These are phyloP conservation scores for Gobionotothen gibberifrons DNA, from an alignment of 2,797 vertebrate species.

Conservation along the genomic window DNA sequence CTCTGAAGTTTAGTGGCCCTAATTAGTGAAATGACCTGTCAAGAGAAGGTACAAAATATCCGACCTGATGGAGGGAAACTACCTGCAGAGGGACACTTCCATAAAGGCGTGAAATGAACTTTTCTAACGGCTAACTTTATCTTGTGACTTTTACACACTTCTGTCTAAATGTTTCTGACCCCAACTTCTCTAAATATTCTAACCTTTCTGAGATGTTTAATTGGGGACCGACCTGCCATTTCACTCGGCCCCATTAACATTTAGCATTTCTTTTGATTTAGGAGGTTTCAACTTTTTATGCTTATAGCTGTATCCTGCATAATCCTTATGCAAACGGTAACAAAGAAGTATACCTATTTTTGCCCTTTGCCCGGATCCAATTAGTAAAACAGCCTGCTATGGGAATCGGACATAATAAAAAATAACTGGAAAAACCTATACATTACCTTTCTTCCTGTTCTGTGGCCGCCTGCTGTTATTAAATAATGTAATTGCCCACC, in stretches of 20 bases:
- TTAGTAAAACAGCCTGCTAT: slow-evolving; percentile 6
- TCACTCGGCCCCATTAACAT: slow-evolving; percentile 18
- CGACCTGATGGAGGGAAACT: slow-evolving; percentile 45
- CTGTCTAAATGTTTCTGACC: slow-evolving; percentile 15
- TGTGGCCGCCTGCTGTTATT: slow-evolving; percentile 9
- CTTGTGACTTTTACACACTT: slow-evolving; percentile 24
- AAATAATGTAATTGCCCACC: slow-evolving; percentile 26
- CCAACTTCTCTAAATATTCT: slow-evolving; percentile 20
- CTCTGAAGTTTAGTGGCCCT: slow-evolving; percentile 34
- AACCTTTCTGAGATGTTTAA: slow-evolving; percentile 45
- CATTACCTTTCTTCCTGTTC: slow-evolving; percentile 10
- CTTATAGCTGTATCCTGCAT: background rate
- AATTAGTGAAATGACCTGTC: slow-evolving; percentile 60
- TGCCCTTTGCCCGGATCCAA: slow-evolving; percentile 30
- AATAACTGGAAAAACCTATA: slow-evolving; percentile 5
- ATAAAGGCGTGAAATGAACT: slow-evolving; percentile 28
- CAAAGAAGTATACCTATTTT: background rate
- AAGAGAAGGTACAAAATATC: slow-evolving; percentile 29
- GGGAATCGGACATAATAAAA: slow-evolving; percentile 19
- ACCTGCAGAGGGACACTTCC: slow-evolving; percentile 28
- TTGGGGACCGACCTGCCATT: slow-evolving; percentile 30
- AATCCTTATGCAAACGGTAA: background rate
- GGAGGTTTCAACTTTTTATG: slow-evolving; percentile 1
- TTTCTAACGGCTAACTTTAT: slow-evolving; percentile 39
- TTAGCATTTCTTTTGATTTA: slow-evolving; percentile 12